Percentiles rank a stretch among this genome's conserved stretches.
Evolutionary conservation across 2,113 vertebrate species (phyloP).

Genomic region (Semnornis frantzii): DNA sequence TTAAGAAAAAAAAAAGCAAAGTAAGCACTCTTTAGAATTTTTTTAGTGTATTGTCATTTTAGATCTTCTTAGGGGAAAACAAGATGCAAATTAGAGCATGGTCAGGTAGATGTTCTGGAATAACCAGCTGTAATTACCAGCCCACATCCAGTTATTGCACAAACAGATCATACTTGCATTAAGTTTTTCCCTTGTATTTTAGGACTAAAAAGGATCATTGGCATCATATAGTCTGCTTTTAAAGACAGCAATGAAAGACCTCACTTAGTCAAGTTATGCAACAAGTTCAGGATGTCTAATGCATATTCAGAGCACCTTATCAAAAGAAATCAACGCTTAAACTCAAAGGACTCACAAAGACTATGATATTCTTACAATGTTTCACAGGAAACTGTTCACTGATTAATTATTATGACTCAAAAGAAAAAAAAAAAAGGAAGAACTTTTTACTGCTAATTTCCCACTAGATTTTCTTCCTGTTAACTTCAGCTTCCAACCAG

Average conservation of each 20-base stretch:
- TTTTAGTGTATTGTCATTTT: not conserved
- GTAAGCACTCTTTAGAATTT: not conserved
- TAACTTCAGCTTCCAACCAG: not conserved
- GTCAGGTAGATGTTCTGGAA: not conserved
- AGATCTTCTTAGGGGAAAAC: not conserved
- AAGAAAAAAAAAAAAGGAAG: too few species aligned
- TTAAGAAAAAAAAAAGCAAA: not conserved
- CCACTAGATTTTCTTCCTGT: not conserved
- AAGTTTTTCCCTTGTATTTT: not conserved
- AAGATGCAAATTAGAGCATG: not conserved
- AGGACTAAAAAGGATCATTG: not conserved
- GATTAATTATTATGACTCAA: not conserved
- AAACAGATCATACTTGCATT: not conserved
- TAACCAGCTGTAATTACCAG: not conserved
- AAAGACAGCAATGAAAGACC: not conserved
- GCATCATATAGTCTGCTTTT: not conserved
- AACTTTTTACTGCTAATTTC: not conserved
- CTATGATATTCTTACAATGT: not conserved
- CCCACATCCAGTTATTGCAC: not conserved
- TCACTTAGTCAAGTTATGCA: not conserved
- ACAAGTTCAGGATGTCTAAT: not conserved
- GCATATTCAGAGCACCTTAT: not conserved
- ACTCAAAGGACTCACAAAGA: not conserved
- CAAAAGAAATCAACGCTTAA: not conserved
- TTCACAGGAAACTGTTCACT: not conserved